phyloP scores from a whole-genome alignment of 1,140 invertebrate genomes.

The Ganaspis sp. region DNA sequence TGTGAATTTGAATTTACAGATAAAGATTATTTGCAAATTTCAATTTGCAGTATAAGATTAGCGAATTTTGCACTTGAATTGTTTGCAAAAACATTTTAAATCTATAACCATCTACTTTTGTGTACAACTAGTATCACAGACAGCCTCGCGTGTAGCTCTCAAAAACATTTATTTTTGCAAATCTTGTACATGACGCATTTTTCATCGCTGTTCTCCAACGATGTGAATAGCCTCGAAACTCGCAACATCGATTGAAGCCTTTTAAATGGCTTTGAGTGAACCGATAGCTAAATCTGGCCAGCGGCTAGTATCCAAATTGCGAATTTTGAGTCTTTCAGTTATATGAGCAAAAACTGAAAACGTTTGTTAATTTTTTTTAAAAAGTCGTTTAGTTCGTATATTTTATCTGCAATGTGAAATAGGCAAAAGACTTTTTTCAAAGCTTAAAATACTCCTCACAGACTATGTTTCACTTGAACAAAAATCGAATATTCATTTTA shows the following conservation, averaged over 20 bases:
- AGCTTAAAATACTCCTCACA: no score
- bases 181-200: background rate
- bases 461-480: no score
- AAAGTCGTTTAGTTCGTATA: background rate
- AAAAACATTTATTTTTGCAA: background rate
- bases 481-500: no score
- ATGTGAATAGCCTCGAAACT: background rate
- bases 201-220: background rate
- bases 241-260: slow-evolving; percentile 17
- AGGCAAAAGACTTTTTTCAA: no score
- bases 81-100: no score
- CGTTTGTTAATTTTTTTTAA: slow-evolving; percentile 10
- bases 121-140: background rate
- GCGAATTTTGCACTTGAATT: no score
- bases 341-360: background rate
- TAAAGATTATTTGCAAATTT: no score
- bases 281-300: slow-evolving; percentile 22
- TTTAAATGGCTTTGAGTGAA: slow-evolving; percentile 14
- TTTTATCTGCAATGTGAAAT: no score
- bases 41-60: no score
- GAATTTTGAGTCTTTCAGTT: slow-evolving; percentile 6
- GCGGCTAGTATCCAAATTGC: slow-evolving; percentile 2
- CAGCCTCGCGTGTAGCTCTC: background rate
- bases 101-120: background rate
- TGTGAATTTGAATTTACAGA: no score